Base-by-base conservation (phyloP, 2,113 vertebrate species). In the Pteruthius melanotis region DNA sequence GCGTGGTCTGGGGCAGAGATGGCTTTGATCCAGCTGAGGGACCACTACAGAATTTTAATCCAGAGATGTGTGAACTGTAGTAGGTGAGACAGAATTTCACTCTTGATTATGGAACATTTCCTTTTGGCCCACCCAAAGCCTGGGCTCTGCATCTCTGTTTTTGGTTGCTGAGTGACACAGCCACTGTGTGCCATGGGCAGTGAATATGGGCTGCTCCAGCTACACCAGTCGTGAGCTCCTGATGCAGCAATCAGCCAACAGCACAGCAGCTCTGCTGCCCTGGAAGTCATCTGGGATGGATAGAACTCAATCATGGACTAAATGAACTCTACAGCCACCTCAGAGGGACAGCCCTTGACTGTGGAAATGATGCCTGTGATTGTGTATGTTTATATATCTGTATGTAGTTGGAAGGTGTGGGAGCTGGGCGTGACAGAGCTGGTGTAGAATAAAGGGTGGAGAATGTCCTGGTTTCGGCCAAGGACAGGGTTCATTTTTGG, bases 161-260 rank as follows among this genome's bases (percentile, higher is more conserved):
- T 1, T 69, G 54, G 39, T 19, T 39, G 54, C 64, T 39, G 39
- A 28, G 15, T 47, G 39, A 11, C 23, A 15, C 10, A 14, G 3
- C 14, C 28, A 30, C 35, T 49, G 40, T 10, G 1, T 47, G 19
- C 35, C 19, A 1, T 31, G 66, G 45, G 8, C 31, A 42, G 0
- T 31, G 26, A 30, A 35, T n/a, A 7, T 6, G 79, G 35, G 19
- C 30, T 69, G 65, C 35, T 40, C 44, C n/a, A 59, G 22, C 11
- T 14, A 7, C 33, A 45, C 10, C 61, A 37, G 50, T 31, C 1
- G 3, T 31, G 50, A 37, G 16, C 12, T 65, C 39, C 27, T 68
- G 50, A 7, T 37, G 40, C 50, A 66, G 33, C 77, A 37, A 5
- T 13, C 33, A 49, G 7, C 42, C 2, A 0, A 1, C 44, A 40